Evolutionary conservation across 23 tunicate genomes (phyloP).

Genomic region (Trididemnum nubilum): DNA sequence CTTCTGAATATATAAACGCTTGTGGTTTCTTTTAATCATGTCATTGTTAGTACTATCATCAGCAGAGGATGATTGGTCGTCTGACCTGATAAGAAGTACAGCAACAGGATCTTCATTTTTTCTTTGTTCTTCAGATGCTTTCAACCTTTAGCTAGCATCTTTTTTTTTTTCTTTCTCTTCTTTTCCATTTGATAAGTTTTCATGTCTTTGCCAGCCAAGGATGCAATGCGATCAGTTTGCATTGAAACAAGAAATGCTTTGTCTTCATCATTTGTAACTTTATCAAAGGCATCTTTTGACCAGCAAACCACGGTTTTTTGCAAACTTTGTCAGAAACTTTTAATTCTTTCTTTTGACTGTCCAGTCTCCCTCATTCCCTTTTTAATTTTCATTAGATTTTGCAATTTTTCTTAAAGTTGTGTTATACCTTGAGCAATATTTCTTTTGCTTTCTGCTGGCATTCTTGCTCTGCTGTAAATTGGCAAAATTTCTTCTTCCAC

Average conservation of each 20-base stretch:
- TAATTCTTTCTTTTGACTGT: neutral
- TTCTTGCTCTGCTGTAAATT: neutral
- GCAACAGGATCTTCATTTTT: neutral
- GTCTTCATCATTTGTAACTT: neutral
- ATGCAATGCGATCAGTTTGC: constrained; percentile 1
- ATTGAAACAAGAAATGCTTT: neutral
- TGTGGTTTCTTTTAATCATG: neutral
- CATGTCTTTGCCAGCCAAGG: neutral
- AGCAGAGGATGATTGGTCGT: neutral
- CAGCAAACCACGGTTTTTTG: neutral
- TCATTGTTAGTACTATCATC: neutral
- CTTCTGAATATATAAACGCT: no score
- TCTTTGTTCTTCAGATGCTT: neutral
- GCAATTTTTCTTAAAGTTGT: neutral
- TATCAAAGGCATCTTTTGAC: neutral
- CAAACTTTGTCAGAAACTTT: neutral
- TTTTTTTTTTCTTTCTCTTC: neutral
- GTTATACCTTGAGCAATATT: neutral
- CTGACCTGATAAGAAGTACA: neutral
- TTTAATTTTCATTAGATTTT: neutral
- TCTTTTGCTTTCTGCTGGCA: neutral
- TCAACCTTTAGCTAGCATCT: neutral
- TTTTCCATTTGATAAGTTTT: neutral
- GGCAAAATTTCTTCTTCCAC: neutral
- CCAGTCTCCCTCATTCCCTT: neutral